Evolutionary conservation across 2,888 invertebrate genomes (phyloP), one percentile per base, ranked within the genome.

Genomic region (Drosophila nigricruria): DNA sequence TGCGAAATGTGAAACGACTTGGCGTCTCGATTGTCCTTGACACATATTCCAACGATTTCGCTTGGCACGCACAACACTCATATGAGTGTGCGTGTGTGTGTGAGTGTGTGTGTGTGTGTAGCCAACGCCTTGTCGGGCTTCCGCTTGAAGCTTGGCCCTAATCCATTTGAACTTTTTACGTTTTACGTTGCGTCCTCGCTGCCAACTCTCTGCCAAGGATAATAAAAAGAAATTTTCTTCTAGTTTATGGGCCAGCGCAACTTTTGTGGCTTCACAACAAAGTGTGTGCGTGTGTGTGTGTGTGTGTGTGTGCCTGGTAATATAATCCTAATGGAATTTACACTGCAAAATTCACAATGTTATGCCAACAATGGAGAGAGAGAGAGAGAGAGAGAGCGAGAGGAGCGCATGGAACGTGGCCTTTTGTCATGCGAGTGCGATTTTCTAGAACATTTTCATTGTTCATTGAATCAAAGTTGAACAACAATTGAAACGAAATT

Each of bases 241-340:
- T 84, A 81, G 50, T 88, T 84, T 83, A 82, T 88, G 86, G 70
- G 80, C 65, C 88, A 79, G 42, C 63, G 45, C 71, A 88, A 78
- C 70, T 88, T 87, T 83, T 81, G 85, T 71, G 89, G 88, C 82
- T 83, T 89, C 78, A 34, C 49, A 59, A 25, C 23, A 8, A 14
- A 25, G 45, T 54, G 6, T 50, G 43, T 45, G 54, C 47, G 43
- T 36, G 52, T 38, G 36, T 38, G 36, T 36, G 49, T 54, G 63
- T 52, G 47, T 53, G 54, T 62, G 43, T 72, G 68, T 72, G 56
- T 67, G 52, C 36, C 52, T 65, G 67, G 88, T 90, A 88, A 88
- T 82, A 81, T 89, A 89, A 88, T 90, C 90, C 90, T 88, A 90
- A 88, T 88, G 90, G 88, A 88, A 88, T 90, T 88, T 89, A 83